Base-by-base conservation (phyloP, 2,888 invertebrate species). In the Hydraecia micacea region DNA sequence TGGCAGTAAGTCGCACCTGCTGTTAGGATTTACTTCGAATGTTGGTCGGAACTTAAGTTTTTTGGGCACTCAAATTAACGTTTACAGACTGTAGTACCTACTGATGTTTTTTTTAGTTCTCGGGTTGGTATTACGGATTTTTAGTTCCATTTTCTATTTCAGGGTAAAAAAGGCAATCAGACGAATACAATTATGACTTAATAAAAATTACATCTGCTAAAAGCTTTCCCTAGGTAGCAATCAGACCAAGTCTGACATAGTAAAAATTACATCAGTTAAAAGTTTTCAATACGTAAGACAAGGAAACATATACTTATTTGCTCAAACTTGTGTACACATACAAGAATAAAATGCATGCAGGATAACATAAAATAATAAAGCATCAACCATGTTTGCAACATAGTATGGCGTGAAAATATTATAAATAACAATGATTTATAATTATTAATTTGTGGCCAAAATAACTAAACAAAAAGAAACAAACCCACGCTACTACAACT, bases 1-100 rank as follows among this genome's bases (percentile, higher is more conserved):
- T 75, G 79, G 86, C 71, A 73, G 79, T 89, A 84, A 84, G 77
- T 72, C 79, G 80, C 88, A 89, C 88, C 89, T 89, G 89, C 67
- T 84, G 85, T 83, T 63, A 83, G 75, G 77, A 88, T 88, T 88
- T 87, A 88, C 87, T 88, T 73, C 70, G 58, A 81, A 81, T 84
- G 77, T 87, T 86, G 81, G 84, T 79, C 36, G 80, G 69, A 74
- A 73, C 77, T 60, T 18, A 80, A 86, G 69, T 82, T 88, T 87
- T 79, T 80, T 79, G 60, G 76, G 68, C 62, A 55, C 73, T 80
- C 75, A 28, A 80, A 73, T 70, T 67, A 83, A 77, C 73, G 73
- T 80, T 81, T 58, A 63, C 65, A 49, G 55, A 60, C 71, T 67
- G 36, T 55, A 28, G 11, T 73, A 71, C 66, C 32, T n/a, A 66